Percentiles rank a stretch among this genome's conserved stretches.
Evolutionary conservation across 1,140 invertebrate species (phyloP).

Genomic region (Drosophila funebris): DNA sequence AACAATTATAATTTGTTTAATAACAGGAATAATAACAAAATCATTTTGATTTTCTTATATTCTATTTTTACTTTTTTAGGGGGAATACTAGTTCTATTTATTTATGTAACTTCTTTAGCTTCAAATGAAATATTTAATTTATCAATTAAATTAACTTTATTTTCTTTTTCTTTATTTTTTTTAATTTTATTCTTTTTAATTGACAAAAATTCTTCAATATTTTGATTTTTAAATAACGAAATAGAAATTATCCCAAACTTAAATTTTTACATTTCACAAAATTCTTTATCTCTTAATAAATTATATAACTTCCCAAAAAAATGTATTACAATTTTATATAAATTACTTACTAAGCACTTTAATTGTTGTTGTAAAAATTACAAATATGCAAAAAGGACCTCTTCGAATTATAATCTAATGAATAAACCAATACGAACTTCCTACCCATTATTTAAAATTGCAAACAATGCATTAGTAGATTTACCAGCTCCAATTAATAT

Average conservation of each 20-base stretch:
- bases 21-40: conserved; percentile 51
- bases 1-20: conserved; percentile 82
- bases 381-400: conserved; percentile 79
- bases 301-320: conserved; percentile 83
- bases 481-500: conserved; percentile 85
- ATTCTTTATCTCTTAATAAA: conserved; percentile 84
- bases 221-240: conserved; percentile 46
- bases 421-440: conserved; percentile 81
- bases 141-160: too few relatives aligned
- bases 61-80: conserved; percentile 52
- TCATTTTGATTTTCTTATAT: conserved; percentile 56
- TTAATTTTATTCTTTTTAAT: conserved; percentile 23
- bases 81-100: too few relatives aligned
- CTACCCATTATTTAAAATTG: conserved; percentile 52
- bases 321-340: conserved; percentile 83
- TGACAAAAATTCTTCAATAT: conserved; percentile 27
- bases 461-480: conserved; percentile 85
- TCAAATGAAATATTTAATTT: too few relatives aligned
- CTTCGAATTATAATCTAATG: conserved; percentile 84
- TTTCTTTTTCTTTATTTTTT: too few relatives aligned
- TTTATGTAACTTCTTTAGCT: too few relatives aligned
- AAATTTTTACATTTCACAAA: conserved; percentile 61
- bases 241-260: conserved; percentile 41
- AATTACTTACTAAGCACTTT: conserved; percentile 85
- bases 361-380: too few relatives aligned